A percentile compares a stretch with the other conserved stretches of the same genome.
phyloP scores from a whole-genome alignment of 2,888 invertebrate species.

The Lapara coniferarum region DNA sequence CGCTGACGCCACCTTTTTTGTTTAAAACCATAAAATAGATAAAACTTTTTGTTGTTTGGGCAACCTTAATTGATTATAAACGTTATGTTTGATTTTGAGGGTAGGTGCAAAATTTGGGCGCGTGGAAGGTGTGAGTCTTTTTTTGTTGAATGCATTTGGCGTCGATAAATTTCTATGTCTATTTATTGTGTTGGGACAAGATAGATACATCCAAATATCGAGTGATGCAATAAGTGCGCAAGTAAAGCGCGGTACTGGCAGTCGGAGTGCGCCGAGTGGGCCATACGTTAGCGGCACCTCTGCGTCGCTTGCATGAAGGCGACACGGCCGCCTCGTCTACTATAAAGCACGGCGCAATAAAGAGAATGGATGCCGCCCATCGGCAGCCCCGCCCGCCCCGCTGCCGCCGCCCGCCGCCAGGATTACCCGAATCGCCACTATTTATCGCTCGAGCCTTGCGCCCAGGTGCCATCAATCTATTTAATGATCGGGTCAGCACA shows the following conservation, averaged over 20 bases:
- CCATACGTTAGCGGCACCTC: slow-evolving; percentile 74
- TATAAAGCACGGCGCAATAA: slow-evolving; percentile 83
- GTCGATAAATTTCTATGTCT: neutral
- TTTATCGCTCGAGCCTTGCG: slow-evolving; percentile 82
- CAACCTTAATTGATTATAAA: slow-evolving; percentile 75
- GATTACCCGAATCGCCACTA: slow-evolving; percentile 84
- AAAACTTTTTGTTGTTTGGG: slow-evolving; percentile 66
- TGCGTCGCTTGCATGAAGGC: slow-evolving; percentile 73
- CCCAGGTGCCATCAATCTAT: slow-evolving; percentile 84
- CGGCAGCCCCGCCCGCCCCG: slow-evolving; percentile 68
- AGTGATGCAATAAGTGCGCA: slow-evolving; percentile 4
- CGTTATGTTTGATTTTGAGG: slow-evolving; percentile 50
- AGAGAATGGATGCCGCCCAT: slow-evolving; percentile 83
- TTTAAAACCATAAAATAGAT: slow-evolving; percentile 80
- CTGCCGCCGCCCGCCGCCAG: slow-evolving; percentile 68
- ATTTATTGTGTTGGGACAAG: neutral
- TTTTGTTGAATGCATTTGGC: slow-evolving; percentile 10
- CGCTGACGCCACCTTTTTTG: slow-evolving; percentile 79
- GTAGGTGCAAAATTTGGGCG: slow-evolving; percentile 44
- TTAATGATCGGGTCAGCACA: slow-evolving; percentile 84
- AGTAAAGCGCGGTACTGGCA: slow-evolving; percentile 4
- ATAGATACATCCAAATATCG: neutral
- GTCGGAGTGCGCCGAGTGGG: slow-evolving; percentile 31
- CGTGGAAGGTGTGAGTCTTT: slow-evolving; percentile 15
- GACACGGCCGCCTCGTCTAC: slow-evolving; percentile 63